A percentile compares a stretch with the other conserved stretches of the same genome.
Evolutionary conservation across 64 coral and sea anemone genomes (phyloP).

Genomic region (Dendrophyllia cribrosa): DNA sequence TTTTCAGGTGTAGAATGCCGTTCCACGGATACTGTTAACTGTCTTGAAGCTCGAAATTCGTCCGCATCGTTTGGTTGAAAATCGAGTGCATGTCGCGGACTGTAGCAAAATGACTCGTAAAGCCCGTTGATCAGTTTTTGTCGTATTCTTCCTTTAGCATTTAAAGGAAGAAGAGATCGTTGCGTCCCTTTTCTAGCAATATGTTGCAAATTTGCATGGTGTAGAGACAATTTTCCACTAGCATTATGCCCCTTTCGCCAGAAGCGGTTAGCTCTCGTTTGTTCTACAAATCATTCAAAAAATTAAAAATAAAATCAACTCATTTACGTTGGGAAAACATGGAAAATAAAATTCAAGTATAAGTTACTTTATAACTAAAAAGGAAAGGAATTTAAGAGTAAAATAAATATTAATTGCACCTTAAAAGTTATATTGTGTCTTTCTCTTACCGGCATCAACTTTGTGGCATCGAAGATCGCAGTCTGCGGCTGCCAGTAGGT

Average conservation of each 20-base stretch:
- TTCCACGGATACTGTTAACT: background rate
- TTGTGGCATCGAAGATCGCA: slow-evolving; percentile 51
- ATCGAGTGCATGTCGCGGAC: slow-evolving; percentile 72
- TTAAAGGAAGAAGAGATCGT: slow-evolving; percentile 24
- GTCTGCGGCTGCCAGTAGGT: slow-evolving; percentile 6
- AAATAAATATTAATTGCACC: slow-evolving; percentile 80
- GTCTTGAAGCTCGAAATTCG: slow-evolving; percentile 20
- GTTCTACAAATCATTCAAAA: slow-evolving; percentile 31
- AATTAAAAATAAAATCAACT: slow-evolving; percentile 14
- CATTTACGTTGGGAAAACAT: background rate
- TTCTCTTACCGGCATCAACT: slow-evolving; percentile 69
- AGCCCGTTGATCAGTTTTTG: slow-evolving; percentile 87
- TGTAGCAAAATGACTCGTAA: slow-evolving; percentile 94
- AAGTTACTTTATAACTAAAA: slow-evolving; percentile 12
- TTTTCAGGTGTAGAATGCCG: slow-evolving; percentile 26
- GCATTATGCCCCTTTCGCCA: slow-evolving; percentile 52
- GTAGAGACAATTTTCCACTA: background rate
- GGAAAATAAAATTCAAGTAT: background rate
- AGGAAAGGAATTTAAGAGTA: background rate
- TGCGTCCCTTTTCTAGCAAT: slow-evolving; percentile 55
- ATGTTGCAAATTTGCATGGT: slow-evolving; percentile 56
- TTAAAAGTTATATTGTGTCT: slow-evolving; percentile 82
- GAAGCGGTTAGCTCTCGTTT: slow-evolving; percentile 51
- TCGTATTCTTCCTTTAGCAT: slow-evolving; percentile 70
- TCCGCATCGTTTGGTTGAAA: slow-evolving; percentile 56